These are phyloP conservation scores for Anthonomus grandis DNA, from an alignment of 1,140 invertebrate species.

Conservation along the genomic window DNA sequence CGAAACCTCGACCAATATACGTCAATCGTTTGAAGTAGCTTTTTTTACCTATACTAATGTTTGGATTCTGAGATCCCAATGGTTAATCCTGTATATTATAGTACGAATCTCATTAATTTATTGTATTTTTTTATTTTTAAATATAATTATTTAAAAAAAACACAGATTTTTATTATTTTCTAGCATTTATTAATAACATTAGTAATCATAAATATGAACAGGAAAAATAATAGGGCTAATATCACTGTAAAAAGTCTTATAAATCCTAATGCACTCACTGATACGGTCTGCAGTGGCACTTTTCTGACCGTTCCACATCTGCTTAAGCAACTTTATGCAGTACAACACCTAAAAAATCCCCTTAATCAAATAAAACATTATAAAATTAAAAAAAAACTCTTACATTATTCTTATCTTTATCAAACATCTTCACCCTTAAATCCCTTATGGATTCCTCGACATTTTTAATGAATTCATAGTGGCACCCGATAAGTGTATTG, in stretches of 20 bases:
- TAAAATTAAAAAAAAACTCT: neutral
- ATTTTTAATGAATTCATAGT: constrained; percentile 36
- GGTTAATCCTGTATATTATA: too few relatives aligned
- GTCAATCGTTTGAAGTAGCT: too few relatives aligned
- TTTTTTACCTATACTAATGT: too few relatives aligned
- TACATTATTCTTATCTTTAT: constrained; percentile 24
- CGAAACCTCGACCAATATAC: too few relatives aligned
- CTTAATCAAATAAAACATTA: neutral
- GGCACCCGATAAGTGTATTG: constrained; percentile 36
- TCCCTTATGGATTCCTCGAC: constrained; percentile 21
- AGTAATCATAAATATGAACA: constrained; percentile 22
- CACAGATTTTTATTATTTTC: too few relatives aligned
- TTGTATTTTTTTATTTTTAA: too few relatives aligned
- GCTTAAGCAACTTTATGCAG: constrained; percentile 29
- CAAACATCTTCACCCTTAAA: constrained; percentile 17
- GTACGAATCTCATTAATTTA: too few relatives aligned
- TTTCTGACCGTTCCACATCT: constrained; percentile 29
- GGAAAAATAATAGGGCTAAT: constrained; percentile 31
- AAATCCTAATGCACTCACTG: constrained; percentile 26
- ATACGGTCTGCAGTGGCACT: constrained; percentile 21
- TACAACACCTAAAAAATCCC: constrained; percentile 25
- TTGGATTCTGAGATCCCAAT: too few relatives aligned
- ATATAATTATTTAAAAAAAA: too few relatives aligned
- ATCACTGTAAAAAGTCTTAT: constrained; percentile 20
- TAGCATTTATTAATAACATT: too few relatives aligned